Evolutionary conservation across 2,113 vertebrate genomes (phyloP), one percentile per base, ranked within the genome.

Genomic region (Rhabdomys dilectus): DNA sequence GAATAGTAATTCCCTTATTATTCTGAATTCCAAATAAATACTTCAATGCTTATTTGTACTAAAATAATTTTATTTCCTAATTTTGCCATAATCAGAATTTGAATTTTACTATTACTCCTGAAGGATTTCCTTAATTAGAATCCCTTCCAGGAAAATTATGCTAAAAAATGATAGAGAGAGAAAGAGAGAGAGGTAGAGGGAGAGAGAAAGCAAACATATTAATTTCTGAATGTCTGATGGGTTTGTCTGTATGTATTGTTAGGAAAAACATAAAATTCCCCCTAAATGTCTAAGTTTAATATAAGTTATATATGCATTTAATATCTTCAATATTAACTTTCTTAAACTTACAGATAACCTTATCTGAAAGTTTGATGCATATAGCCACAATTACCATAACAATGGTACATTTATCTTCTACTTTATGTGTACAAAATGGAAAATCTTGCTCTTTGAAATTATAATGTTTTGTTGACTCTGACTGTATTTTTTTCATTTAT

Each of bases 41-140:
- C n/a, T 88, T 84, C 72, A 89, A 10, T 84, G 3, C 13, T 78
- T 94, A 21, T 87, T 94, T 89, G 5, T 85, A 48, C 2, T 70
- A 68, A 89, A 75, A 45, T 70, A 12, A 76, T 21, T 88, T 17
- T 94, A 31, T 95, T 96, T 91, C 17, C 4, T 84, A 84, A 84
- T 9, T 5, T 48, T 93, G 8, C 12, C 19, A 76, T 60, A 93
- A 93, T 93, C 73, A 91, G 42, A 91, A 85, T 85, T 93, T 93
- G 21, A 95, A 93, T 48, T 80, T 64, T 93, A 2, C 11, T 91
- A n/a, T 92, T 84, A 92, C 48, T 86, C 9, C 15, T 86, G 11
- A 66, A 95, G 92, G 51, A 62, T 62, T 6, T 48, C 92, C 31
- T 53, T 89, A 95, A 89, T 92, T 92, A 91, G 58, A 68, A 42